Evolutionary conservation across 2,888 invertebrate species (phyloP), one percentile per base, ranked within the genome.

Genomic region (Ametastegia equiseti): DNA sequence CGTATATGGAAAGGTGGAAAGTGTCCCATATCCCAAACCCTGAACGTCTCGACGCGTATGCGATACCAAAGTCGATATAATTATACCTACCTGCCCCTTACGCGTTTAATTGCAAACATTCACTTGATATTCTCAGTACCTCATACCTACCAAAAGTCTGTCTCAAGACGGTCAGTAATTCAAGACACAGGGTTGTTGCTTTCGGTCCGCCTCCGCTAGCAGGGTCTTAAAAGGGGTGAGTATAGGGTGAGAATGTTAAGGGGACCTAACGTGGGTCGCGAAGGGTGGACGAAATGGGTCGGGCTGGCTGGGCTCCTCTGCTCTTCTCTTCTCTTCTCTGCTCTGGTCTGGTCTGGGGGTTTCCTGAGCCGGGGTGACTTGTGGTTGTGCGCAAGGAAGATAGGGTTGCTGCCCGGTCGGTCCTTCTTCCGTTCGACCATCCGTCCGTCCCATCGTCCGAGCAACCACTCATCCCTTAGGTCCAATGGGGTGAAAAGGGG

Each of bases 321-420:
- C n/a, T n/a, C n/a, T n/a, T n/a, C n/a, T n/a, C n/a, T n/a, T n/a
- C n/a, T n/a, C n/a, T n/a, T n/a, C n/a, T n/a, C n/a, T n/a, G n/a
- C n/a, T n/a, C n/a, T n/a, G n/a, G n/a, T n/a, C n/a, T n/a, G n/a
- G n/a, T n/a, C n/a, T n/a, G n/a, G 23, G 77, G 78, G 42, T 60
- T 78, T 42, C 30, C 60, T 80, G 82, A 83, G 84, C 81, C 83
- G 84, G 86, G 88, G 87, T 89, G 89, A 91, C 90, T 90, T 90
- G 91, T 89, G 91, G 91, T 90, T 89, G 89, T 89, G 89, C 89
- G 88, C 89, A 87, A 78, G 88, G 88, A 87, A 90, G 90, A 90
- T 89, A 90, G 90, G 90, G 89, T 90, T 89, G 88, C 85, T 87
- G 82, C 85, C 84, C 85, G 78, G 78, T 63, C 78, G 78, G 78